These are phyloP conservation scores for Anthrax anthrax DNA, from an alignment of 2,888 invertebrate genomes.

Conservation along the genomic window DNA sequence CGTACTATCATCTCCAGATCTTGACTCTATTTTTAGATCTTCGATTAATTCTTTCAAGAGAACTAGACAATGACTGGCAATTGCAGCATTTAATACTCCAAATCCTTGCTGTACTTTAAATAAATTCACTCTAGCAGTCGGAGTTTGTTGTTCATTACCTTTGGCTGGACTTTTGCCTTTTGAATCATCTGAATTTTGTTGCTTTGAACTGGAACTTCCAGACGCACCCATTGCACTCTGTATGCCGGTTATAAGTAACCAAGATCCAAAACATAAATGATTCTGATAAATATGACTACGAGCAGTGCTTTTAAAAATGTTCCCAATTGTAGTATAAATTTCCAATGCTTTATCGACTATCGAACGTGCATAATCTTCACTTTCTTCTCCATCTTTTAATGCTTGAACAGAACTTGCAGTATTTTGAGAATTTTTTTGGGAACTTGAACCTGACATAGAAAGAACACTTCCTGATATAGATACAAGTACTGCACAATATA, in stretches of 20 bases:
- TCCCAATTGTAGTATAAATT: conserved; percentile 67
- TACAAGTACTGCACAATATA: conserved; percentile 65
- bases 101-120: conserved; percentile 71
- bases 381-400: conserved; percentile 49
- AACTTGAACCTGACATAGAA: conserved; percentile 40
- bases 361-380: conserved; percentile 64
- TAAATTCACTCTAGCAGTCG: conserved; percentile 47
- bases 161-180: conserved; percentile 31
- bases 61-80: conserved; percentile 71
- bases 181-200: conserved; percentile 25
- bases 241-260: conserved; percentile 75
- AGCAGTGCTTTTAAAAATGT: conserved; percentile 68
- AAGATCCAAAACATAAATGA: conserved; percentile 73
- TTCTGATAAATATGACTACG: conserved; percentile 80
- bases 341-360: conserved; percentile 81
- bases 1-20: conserved; percentile 20
- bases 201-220: conserved; percentile 40
- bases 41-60: conserved; percentile 37
- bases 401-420: conserved; percentile 14
- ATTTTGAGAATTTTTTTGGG: conserved; percentile 36
- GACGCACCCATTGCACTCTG: conserved; percentile 64
- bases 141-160: conserved; percentile 37
- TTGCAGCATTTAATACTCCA: conserved; percentile 76
- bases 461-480: conserved; percentile 48
- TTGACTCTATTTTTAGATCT: conserved; percentile 32